phyloP scores from a whole-genome alignment of 2,797 vertebrate genomes.

The Eospalax fontanierii region DNA sequence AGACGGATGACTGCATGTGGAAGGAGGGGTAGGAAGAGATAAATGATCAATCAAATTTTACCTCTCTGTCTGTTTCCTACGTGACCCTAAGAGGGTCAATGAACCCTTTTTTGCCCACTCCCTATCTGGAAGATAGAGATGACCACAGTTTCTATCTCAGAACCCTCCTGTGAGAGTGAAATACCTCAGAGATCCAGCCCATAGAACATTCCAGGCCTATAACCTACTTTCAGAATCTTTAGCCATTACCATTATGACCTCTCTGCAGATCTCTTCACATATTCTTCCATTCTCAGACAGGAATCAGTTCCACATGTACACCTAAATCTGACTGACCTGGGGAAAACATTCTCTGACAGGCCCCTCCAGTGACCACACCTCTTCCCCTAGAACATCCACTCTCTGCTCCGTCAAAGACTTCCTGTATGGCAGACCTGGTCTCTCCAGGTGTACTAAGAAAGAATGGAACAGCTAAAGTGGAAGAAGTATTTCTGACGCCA shows the following conservation, averaged over 20 bases:
- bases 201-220: not conserved
- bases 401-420: not conserved
- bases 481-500: not conserved
- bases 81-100: conserved; percentile 65
- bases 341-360: not conserved
- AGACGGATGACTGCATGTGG: too few species aligned
- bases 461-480: not conserved
- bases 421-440: not conserved
- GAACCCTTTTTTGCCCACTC: conserved; percentile 20
- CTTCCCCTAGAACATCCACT: not conserved
- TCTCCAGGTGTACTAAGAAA: not conserved
- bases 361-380: not conserved
- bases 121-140: conserved; percentile 63
- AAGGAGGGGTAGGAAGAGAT: not conserved
- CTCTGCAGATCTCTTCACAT: not conserved
- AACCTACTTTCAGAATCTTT: not conserved
- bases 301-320: not conserved
- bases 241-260: not conserved
- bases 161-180: not conserved
- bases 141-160: conserved; percentile 14
- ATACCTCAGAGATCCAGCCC: conserved; percentile 10
- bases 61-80: conserved; percentile 25
- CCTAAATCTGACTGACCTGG: not conserved
- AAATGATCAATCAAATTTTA: conserved; percentile 10
- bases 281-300: not conserved